Evolutionary conservation across 2,888 invertebrate genomes (phyloP).

Genomic region (Macrophya alboannulata): DNA sequence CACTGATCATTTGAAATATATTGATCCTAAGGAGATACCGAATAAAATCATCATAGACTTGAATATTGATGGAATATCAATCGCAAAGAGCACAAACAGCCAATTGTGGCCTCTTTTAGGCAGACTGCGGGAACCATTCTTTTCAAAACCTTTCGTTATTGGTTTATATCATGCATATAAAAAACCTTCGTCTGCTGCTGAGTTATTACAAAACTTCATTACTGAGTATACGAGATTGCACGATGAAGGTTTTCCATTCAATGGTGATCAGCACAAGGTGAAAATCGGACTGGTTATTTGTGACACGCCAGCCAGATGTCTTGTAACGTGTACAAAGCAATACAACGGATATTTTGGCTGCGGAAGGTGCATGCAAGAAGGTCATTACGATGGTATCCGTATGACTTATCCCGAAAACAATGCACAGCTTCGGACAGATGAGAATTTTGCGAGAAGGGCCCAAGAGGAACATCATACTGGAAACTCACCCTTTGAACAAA

Average conservation of each 20-base stretch:
- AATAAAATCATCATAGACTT: too few relatives aligned
- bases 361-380: neutral
- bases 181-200: too few relatives aligned
- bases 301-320: neutral
- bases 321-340: neutral
- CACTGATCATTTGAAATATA: too few relatives aligned
- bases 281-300: neutral
- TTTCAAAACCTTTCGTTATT: too few relatives aligned
- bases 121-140: too few relatives aligned
- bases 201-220: too few relatives aligned
- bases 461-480: conserved; percentile 15
- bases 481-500: neutral
- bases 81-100: too few relatives aligned
- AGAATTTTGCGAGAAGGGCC: neutral
- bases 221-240: neutral
- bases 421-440: neutral
- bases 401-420: neutral
- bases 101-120: too few relatives aligned
- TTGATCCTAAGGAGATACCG: too few relatives aligned
- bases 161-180: too few relatives aligned
- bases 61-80: too few relatives aligned
- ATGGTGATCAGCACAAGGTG: neutral
- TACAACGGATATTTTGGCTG: neutral
- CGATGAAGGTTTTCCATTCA: neutral
- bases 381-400: neutral